phyloP scores from a whole-genome alignment of 2,797 vertebrate species.

The Pseudomugil tenellus region DNA sequence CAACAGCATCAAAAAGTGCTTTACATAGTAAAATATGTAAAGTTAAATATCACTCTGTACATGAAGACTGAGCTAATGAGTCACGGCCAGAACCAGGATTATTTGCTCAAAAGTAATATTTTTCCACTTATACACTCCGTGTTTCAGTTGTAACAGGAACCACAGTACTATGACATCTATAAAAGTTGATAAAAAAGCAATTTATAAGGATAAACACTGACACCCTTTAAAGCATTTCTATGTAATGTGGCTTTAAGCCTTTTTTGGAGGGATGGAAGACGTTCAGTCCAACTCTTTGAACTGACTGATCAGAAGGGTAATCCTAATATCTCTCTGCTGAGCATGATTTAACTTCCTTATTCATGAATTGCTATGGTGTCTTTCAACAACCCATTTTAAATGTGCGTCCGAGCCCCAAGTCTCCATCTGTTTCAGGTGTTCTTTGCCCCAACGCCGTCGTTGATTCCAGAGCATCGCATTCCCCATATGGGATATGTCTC shows the following conservation, averaged over 20 bases:
- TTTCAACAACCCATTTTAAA: constrained; percentile 76
- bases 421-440: constrained; percentile 56
- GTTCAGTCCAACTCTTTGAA: constrained; percentile 31
- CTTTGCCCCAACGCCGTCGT: constrained; percentile 52
- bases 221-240: background rate
- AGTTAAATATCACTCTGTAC: background rate
- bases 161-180: too few relatives aligned
- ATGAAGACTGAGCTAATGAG: background rate
- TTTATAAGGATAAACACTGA: constrained; percentile 13
- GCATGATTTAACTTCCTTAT: constrained; percentile 53
- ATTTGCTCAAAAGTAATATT: background rate
- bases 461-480: constrained; percentile 59
- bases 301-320: constrained; percentile 48
- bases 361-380: constrained; percentile 61
- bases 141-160: background rate
- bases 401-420: constrained; percentile 56
- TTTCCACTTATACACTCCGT: background rate
- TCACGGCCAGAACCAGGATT: background rate
- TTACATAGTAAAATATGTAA: too few relatives aligned
- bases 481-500: constrained; percentile 47
- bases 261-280: constrained; percentile 16
- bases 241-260: constrained; percentile 37
- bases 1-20: too few relatives aligned
- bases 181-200: too few relatives aligned
- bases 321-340: constrained; percentile 36